A percentile compares a stretch with the other conserved stretches of the same genome.
Conservation (phyloP, 2,888 invertebrate species). For the Gasteruption jaculator region DNA sequence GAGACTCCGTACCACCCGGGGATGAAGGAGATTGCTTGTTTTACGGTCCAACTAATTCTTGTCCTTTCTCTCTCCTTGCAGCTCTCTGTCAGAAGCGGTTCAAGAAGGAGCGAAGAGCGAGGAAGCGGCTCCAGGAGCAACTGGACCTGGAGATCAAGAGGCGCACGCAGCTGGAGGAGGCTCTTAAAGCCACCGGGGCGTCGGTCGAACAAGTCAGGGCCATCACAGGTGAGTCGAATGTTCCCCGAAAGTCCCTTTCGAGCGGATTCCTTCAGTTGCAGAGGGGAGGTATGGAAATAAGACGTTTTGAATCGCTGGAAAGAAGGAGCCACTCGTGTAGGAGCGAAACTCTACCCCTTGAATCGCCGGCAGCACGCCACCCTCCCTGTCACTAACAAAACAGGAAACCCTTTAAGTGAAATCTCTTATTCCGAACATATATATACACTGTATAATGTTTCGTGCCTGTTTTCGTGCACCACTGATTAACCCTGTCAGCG, state of each 20-base stretch:
- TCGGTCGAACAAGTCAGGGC: conserved; percentile 72
- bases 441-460: conserved; percentile 45
- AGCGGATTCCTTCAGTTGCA: not conserved
- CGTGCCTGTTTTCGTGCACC: conserved; percentile 27
- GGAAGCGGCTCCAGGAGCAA: conserved; percentile 81
- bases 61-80: conserved; percentile 52
- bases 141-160: conserved; percentile 76
- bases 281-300: not conserved
- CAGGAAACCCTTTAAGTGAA: conserved; percentile 52
- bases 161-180: conserved; percentile 76
- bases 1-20: conserved; percentile 16
- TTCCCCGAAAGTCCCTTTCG: not conserved
- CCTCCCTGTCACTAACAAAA: conserved; percentile 51
- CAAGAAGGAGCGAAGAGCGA: conserved; percentile 80
- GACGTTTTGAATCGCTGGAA: too few relatives aligned
- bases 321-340: too few relatives aligned
- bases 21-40: too few relatives aligned
- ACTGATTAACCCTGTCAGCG: conserved; percentile 52
- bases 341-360: conserved; percentile 9
- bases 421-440: conserved; percentile 52
- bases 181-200: conserved; percentile 72
- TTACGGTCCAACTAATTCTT: too few relatives aligned
- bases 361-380: conserved; percentile 25
- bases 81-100: conserved; percentile 86
- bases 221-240: conserved; percentile 72